Conservation (phyloP, 2,113 vertebrate genomes). For the Rattus rattus region DNA sequence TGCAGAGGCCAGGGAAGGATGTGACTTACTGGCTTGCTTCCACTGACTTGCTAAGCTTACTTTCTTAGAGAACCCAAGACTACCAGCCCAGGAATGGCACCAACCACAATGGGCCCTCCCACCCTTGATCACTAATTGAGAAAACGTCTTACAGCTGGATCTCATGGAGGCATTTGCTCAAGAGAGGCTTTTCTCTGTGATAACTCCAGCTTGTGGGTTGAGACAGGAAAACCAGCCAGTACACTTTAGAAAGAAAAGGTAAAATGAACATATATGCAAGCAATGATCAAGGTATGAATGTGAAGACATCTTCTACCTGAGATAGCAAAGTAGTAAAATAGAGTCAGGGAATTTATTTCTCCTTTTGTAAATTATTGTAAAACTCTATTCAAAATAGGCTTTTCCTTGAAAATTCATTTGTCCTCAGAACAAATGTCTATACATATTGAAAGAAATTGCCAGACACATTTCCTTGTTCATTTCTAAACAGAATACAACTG, state of each 20-base stretch:
- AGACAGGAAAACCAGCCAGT: no score
- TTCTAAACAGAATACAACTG: neutral
- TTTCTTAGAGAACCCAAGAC: no score
- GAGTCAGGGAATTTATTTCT: slow-evolving; percentile 11
- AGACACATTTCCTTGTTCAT: neutral
- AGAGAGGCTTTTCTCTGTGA: no score
- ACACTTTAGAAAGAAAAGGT: neutral
- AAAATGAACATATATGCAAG: neutral
- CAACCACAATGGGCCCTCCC: no score
- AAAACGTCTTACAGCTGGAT: no score
- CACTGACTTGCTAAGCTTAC: no score
- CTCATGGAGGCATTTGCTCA: no score
- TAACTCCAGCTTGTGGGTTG: no score
- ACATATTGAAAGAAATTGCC: neutral
- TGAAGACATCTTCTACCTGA: neutral
- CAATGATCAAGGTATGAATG: neutral
- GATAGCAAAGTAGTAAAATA: slow-evolving; percentile 39
- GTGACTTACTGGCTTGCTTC: no score
- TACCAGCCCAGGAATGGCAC: no score
- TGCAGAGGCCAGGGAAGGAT: no score
- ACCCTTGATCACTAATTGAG: no score
- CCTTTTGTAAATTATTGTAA: neutral
- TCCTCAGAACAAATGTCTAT: slow-evolving; percentile 35
- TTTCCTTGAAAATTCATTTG: slow-evolving; percentile 15
- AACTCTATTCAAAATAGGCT: neutral